Percentiles rank a stretch among this genome's conserved stretches.
Conservation (phyloP, 2,113 vertebrate genomes). For the Danionella cerebrum region DNA sequence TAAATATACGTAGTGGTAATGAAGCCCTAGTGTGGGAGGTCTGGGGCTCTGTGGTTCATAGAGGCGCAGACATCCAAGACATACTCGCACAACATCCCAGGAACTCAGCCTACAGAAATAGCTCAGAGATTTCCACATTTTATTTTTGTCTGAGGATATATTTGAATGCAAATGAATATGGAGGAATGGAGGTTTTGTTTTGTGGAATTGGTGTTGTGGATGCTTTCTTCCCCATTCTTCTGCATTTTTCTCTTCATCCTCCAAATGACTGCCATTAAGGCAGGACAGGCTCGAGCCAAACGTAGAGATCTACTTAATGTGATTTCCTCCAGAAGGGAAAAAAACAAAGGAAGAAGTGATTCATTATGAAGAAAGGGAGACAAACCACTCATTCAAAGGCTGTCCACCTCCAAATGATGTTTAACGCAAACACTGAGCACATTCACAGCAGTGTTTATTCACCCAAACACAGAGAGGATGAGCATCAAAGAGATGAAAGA, state of each 20-base stretch:
- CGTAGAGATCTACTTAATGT: slow-evolving; percentile 63
- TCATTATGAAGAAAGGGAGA: slow-evolving; percentile 55
- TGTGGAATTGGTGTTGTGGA: slow-evolving; percentile 61
- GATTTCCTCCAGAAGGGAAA: slow-evolving; percentile 58
- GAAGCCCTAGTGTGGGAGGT: slow-evolving; percentile 27
- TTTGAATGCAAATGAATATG: slow-evolving; percentile 62
- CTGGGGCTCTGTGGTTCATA: slow-evolving; percentile 5
- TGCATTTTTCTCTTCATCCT: slow-evolving; percentile 51
- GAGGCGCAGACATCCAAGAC: slow-evolving; percentile 15
- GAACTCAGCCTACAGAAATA: slow-evolving; percentile 35
- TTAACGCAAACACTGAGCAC: slow-evolving; percentile 43
- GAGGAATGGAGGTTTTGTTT: slow-evolving; percentile 64
- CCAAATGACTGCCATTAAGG: slow-evolving; percentile 71
- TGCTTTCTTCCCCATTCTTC: slow-evolving; percentile 63
- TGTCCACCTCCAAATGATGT: slow-evolving; percentile 21
- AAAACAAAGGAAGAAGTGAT: slow-evolving; percentile 59
- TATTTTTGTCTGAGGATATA: slow-evolving; percentile 62
- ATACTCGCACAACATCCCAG: slow-evolving; percentile 13
- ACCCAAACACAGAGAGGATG: neutral
- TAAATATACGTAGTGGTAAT: slow-evolving; percentile 43
- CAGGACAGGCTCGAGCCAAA: slow-evolving; percentile 60
- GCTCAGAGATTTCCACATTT: slow-evolving; percentile 53
- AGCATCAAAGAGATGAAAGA: slow-evolving; percentile 48
- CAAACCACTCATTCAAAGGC: slow-evolving; percentile 41
- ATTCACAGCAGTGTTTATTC: slow-evolving; percentile 15